Conservation (phyloP, 2,888 invertebrate genomes). For the Heliconius ismenius region DNA sequence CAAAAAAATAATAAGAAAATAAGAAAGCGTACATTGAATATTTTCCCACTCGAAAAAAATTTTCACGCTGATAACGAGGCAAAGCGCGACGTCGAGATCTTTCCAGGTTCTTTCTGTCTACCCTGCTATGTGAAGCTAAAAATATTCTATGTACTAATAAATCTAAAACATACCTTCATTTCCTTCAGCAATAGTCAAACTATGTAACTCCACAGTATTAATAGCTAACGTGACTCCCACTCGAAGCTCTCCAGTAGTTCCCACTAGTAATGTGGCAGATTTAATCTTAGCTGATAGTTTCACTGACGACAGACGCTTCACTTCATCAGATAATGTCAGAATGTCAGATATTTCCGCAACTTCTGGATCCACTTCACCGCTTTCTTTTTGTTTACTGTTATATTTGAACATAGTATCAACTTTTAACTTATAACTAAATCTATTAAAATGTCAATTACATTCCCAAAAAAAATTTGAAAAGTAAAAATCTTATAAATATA, state of each 20-base stretch:
- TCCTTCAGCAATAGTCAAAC: conserved; percentile 77
- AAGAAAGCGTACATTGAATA: too few relatives aligned
- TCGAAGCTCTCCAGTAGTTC: conserved; percentile 87
- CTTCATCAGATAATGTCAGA: conserved; percentile 87
- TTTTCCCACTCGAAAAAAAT: too few relatives aligned
- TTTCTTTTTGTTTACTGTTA: conserved; percentile 66
- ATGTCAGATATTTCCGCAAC: conserved; percentile 60
- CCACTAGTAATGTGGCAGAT: conserved; percentile 85
- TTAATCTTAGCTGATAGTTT: conserved; percentile 87
- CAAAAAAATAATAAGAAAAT: too few relatives aligned
- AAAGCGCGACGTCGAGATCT: too few relatives aligned
- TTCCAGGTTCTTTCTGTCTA: not conserved
- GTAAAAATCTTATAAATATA: too few relatives aligned
- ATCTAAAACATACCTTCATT: conserved; percentile 71
- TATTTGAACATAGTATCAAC: not conserved
- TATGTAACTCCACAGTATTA: conserved; percentile 88
- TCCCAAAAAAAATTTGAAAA: too few relatives aligned
- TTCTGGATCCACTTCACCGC: conserved; percentile 61
- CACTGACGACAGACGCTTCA: conserved; percentile 85
- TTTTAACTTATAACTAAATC: conserved; percentile 1
- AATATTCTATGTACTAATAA: not conserved
- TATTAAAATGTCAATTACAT: not conserved
- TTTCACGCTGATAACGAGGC: too few relatives aligned
- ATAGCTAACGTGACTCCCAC: conserved; percentile 85
- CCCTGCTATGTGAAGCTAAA: not conserved